Conservation (phyloP, 2,113 vertebrate species). For the Sterrhoptilus dennistouni region DNA sequence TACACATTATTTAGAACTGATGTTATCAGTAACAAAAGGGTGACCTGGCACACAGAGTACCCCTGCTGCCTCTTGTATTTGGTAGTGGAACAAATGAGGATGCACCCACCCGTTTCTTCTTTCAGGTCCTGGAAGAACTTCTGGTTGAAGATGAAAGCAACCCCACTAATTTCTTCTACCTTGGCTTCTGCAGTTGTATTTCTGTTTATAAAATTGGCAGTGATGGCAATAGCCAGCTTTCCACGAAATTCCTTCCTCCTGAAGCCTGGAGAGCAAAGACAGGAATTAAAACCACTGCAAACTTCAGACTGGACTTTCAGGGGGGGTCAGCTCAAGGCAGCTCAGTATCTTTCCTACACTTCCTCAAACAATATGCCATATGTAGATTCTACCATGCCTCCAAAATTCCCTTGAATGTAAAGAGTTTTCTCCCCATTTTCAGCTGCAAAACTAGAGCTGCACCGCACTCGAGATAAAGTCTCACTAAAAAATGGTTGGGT, state of each 20-base stretch:
- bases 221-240: slow-evolving; percentile 96
- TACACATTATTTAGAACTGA: neutral
- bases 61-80: neutral
- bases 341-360: neutral
- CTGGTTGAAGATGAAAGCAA: slow-evolving; percentile 99
- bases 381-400: neutral
- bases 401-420: neutral
- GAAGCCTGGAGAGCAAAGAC: slow-evolving; percentile 80
- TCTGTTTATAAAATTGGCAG: slow-evolving; percentile 97
- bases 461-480: neutral
- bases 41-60: neutral
- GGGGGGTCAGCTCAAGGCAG: neutral
- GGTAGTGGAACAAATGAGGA: neutral
- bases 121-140: slow-evolving; percentile 97
- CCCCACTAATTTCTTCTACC: slow-evolving; percentile 97
- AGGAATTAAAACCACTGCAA: neutral
- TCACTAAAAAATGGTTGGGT: neutral
- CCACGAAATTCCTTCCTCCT: slow-evolving; percentile 95
- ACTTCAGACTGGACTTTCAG: neutral
- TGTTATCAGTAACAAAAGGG: neutral
- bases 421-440: neutral
- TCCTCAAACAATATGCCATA: neutral
- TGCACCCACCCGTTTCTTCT: slow-evolving; percentile 89
- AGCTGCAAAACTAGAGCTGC: neutral
- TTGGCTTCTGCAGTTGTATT: slow-evolving; percentile 96